A percentile compares a stretch with the other conserved stretches of the same genome.
phyloP scores from a whole-genome alignment of 2,888 invertebrate species.

The Lottia scabra region DNA sequence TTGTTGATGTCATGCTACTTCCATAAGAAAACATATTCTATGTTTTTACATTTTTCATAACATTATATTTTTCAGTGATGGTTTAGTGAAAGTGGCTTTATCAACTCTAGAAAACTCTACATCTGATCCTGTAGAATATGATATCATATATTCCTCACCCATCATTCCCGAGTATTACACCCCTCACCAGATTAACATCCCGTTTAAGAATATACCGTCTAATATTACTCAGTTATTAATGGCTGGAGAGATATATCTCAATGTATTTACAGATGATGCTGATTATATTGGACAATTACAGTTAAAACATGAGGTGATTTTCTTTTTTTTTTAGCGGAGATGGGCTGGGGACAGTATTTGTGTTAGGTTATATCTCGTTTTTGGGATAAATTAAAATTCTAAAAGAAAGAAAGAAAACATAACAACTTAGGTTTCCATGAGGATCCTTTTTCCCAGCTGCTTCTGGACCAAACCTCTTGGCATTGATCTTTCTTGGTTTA shows the following conservation, averaged over 20 bases:
- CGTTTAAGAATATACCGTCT: not conserved
- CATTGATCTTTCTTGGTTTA: too few species aligned
- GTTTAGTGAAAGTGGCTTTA: not conserved
- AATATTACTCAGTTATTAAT: not conserved
- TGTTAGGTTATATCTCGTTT: too few species aligned
- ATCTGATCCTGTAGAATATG: not conserved
- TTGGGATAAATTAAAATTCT: too few species aligned
- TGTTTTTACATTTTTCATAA: not conserved
- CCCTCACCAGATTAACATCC: not conserved
- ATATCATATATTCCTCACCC: not conserved
- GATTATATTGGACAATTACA: not conserved
- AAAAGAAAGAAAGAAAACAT: too few species aligned
- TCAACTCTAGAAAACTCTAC: not conserved
- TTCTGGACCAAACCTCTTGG: too few species aligned
- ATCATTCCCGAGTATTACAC: not conserved
- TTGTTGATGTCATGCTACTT: too few species aligned
- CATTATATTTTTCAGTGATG: not conserved
- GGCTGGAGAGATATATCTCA: not conserved
- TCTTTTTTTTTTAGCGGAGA: too few species aligned
- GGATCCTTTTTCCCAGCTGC: too few species aligned
- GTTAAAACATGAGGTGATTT: not conserved
- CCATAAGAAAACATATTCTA: too few species aligned
- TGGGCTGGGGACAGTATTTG: too few species aligned
- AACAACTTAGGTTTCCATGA: too few species aligned
- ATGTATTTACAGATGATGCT: not conserved